Percentiles rank a stretch among this genome's conserved stretches.
phyloP scores from a whole-genome alignment of 2,113 vertebrate genomes.

The Tychaedon coryphoeus region DNA sequence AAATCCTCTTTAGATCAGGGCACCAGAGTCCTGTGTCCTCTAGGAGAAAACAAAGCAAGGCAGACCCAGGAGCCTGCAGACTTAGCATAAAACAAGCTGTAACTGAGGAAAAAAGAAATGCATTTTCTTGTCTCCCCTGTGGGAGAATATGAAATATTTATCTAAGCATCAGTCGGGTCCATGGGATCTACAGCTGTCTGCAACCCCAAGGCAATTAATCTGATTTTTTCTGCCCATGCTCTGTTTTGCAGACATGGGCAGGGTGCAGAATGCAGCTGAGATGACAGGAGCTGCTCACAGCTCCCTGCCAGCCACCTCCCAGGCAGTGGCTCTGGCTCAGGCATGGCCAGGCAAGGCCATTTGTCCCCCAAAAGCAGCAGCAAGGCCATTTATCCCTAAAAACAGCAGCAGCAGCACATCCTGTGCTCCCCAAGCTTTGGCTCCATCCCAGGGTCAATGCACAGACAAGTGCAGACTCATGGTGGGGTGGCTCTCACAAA shows the following conservation, averaged over 20 bases:
- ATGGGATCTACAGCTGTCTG: neutral
- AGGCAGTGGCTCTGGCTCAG: neutral
- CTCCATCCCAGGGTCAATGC: neutral
- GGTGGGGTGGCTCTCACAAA: accelerated
- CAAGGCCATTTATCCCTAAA: neutral
- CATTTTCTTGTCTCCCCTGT: neutral
- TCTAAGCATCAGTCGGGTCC: neutral
- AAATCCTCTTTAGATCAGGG: neutral
- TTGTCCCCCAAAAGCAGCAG: neutral
- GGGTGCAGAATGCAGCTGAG: neutral
- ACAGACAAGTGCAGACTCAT: accelerated
- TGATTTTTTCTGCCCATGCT: neutral
- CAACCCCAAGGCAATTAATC: neutral
- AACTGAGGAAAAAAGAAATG: neutral
- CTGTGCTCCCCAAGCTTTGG: accelerated
- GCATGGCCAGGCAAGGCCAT: neutral
- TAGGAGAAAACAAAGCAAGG: neutral
- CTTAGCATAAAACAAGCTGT: neutral
- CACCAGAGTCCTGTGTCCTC: neutral
- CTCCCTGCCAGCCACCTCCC: neutral
- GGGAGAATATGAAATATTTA: neutral
- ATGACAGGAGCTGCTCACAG: neutral
- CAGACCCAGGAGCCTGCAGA: neutral
- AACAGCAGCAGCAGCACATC: neutral
- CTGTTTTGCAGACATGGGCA: accelerated